Evolutionary conservation across 2,797 vertebrate genomes (phyloP).

Genomic region (Bucorvus abyssinicus): DNA sequence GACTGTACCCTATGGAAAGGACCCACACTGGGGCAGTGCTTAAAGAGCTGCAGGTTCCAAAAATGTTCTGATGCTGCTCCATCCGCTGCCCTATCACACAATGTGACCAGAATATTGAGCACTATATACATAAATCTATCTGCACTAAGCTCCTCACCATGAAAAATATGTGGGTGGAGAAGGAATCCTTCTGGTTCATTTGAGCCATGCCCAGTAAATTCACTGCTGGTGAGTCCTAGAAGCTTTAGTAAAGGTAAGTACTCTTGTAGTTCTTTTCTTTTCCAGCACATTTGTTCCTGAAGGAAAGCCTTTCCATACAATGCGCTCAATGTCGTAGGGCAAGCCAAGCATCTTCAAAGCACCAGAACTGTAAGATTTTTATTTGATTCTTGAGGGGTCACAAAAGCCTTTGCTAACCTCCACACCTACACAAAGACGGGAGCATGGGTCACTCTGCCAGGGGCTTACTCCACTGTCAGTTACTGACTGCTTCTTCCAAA

Average conservation of each 20-base stretch:
- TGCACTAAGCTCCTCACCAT: neutral
- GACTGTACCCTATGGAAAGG: neutral
- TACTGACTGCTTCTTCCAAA: neutral
- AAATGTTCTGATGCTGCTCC: neutral
- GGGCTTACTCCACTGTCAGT: neutral
- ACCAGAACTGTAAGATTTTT: neutral
- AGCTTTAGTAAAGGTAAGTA: neutral
- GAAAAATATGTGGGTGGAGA: neutral
- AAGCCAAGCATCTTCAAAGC: slow-evolving; percentile 21
- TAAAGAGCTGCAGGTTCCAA: neutral
- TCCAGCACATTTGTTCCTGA: neutral
- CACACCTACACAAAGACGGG: neutral
- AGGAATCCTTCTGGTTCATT: neutral
- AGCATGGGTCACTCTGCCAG: neutral
- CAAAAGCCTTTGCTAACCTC: neutral
- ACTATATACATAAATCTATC: neutral
- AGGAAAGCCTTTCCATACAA: neutral
- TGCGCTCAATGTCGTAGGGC: neutral
- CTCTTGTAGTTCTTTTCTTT: neutral
- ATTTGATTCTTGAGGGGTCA: neutral
- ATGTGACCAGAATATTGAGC: neutral
- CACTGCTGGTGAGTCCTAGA: neutral
- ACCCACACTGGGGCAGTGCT: neutral
- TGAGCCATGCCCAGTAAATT: neutral
- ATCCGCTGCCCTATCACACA: neutral